Evolutionary conservation across 1,140 invertebrate genomes (phyloP).

Genomic region (Lethocerus indicus): DNA sequence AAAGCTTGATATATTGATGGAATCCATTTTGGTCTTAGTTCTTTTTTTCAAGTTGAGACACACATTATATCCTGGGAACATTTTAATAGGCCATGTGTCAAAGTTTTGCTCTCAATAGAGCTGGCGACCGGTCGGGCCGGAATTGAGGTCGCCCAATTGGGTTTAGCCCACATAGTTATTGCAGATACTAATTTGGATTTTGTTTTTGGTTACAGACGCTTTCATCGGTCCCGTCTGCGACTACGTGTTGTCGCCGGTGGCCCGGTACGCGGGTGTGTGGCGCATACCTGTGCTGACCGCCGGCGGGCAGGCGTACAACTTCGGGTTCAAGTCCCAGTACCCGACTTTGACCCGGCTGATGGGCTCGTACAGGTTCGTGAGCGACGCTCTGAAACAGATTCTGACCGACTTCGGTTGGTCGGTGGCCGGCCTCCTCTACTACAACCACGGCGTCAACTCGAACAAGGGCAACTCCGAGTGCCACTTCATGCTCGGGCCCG

Average conservation of each 20-base stretch:
- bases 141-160: no score
- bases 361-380: constrained; percentile 59
- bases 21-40: no score
- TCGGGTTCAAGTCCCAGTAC: constrained; percentile 51
- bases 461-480: constrained; percentile 49
- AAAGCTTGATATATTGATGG: no score
- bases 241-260: constrained; percentile 78
- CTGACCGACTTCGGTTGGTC: constrained; percentile 50
- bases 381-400: constrained; percentile 47
- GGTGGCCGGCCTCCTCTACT: constrained; percentile 43
- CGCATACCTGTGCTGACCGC: constrained; percentile 71
- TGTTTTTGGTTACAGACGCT: constrained; percentile 39
- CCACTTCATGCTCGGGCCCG: constrained; percentile 49
- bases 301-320: constrained; percentile 65
- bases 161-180: no score
- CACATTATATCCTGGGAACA: no score
- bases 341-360: constrained; percentile 70
- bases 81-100: no score
- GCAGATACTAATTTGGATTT: no score
- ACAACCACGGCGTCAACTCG: constrained; percentile 39
- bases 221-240: constrained; percentile 84
- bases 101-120: no score
- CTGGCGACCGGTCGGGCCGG: no score
- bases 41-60: no score
- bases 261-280: constrained; percentile 76